These are phyloP conservation scores for Neofelis nebulosa DNA, from an alignment of 2,113 vertebrate species.

Conservation along the genomic window DNA sequence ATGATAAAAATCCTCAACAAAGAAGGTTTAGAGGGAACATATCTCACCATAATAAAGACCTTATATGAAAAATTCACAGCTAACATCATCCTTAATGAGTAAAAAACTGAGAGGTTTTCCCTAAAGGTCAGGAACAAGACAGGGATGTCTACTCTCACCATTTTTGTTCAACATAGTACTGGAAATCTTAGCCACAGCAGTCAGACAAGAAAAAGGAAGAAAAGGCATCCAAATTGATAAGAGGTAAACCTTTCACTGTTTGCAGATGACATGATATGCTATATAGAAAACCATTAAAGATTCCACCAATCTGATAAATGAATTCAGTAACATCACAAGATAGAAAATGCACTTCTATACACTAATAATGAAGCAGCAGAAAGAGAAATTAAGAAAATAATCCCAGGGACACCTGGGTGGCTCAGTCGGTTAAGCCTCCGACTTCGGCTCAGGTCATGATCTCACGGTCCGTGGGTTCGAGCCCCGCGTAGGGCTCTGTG, in stretches of 20 bases:
- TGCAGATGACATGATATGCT: not conserved
- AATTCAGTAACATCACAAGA: not conserved
- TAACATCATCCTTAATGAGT: not conserved
- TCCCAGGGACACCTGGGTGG: no score
- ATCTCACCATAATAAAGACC: not conserved
- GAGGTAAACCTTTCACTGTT: not conserved
- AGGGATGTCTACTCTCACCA: not conserved
- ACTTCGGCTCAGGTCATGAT: no score
- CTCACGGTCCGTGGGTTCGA: no score
- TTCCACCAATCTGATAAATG: not conserved
- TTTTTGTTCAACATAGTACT: not conserved
- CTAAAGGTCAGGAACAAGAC: not conserved
- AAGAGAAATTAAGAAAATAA: not conserved
- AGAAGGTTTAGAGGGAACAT: not conserved
- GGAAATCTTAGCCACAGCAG: not conserved
- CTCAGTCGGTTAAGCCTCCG: no score
- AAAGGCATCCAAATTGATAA: not conserved
- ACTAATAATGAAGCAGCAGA: not conserved
- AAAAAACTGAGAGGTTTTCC: not conserved
- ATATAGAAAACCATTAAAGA: not conserved
- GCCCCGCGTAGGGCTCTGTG: fast-evolving
- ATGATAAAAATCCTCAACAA: not conserved
- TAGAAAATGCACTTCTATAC: not conserved
- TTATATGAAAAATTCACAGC: not conserved
- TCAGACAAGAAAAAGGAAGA: not conserved